Base-by-base conservation (phyloP, 2,797 vertebrate species). In the Enteromius treurensis region DNA sequence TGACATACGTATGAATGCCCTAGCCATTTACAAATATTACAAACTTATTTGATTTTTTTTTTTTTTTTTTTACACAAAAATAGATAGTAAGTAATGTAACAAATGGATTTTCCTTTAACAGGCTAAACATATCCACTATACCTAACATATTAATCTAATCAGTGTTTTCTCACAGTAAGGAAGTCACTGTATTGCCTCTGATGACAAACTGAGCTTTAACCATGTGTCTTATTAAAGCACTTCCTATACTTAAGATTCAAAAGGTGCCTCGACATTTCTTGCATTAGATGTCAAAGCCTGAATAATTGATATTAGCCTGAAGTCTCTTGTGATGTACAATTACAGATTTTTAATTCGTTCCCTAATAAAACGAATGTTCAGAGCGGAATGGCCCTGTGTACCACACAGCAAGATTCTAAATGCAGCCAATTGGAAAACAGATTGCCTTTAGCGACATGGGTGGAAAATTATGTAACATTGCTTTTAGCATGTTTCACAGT, bases 141-240 rank as follows among this genome's bases (percentile, higher is more conserved):
- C n/a, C 9, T 37, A 29, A 40, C 40, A 23, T 6, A 19, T 51
- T 17, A 69, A 69, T 19, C 65, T 15, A 62, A 60, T 81, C 13
- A 71, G 3, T 5, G 0, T 60, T 13, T n/a, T 32, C 8, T 42
- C 0, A 0, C 9, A 23, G 17, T 19, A 11, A 80, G 68, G 21
- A 8, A 42, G 9, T 19, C 49, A 71, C 69, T 47, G 51, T 71
- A 45, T 71, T 29, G 17, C 23, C 4, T 60, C 79, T 32, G 26
- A 60, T 60, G 79, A 60, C 79, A 47, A 70, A 80, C 67, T 51
- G 37, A 47, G 9, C 67, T n/a, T 6, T 32, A 60, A 62, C 79
- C 68, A 62, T 62, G 40, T 81, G 13, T 47, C 55, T 42, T 58
- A 11, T 26, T 77, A 77, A 29, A 73, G 4, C 21, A 49, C 8